Evolutionary conservation across 2,797 vertebrate species (phyloP), one percentile per base, ranked within the genome.

Genomic region (Staurois parvus): DNA sequence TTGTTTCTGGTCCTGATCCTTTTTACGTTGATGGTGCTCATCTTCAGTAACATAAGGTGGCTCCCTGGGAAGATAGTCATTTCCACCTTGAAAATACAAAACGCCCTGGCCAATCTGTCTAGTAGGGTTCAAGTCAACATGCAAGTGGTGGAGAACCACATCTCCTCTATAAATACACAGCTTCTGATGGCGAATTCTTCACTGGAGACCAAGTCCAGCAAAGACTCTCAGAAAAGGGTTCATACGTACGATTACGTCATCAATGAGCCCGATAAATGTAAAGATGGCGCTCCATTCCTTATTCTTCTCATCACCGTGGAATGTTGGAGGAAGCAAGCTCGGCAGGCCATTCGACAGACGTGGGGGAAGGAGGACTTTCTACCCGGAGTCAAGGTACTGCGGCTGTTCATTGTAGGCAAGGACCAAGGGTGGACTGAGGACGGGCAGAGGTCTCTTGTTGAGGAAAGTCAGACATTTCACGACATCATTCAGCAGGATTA

Each of bases 331-430:
- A 93, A 91, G 66, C 96, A 98, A 83, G 97, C 96, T 0, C 94
- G 98, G 84, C 95, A 97, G 19, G 97, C 97, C 24, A 99, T 99
- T 42, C 94, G 98, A 32, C 95, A 98, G 90, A 99, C 98, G 0
- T 99, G 98, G 98, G 98, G 96, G 11, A 99, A 98, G 0, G 96
- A 98, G 89, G 97, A 95, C 37, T 86, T 96, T 21, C 93, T 93
- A 5, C 93, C 94, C 0, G 94, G 92, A 45, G 89, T 96, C 80
- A 93, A 93, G 66, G 90, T 98, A 0, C 86, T 97, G 67, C 91
- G 97, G 0, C 92, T 99, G 21, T 99, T 99, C 92, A 89, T 99
- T 88, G 88, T 99, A 76, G 98, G 98, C 13, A 89, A 94, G 85
- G 95, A 90, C 29, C 88, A 91, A 6, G 94, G 93, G 76, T 84